Evolutionary conservation across 2,888 invertebrate genomes (phyloP), one percentile per base, ranked within the genome.

Genomic region (Chouioia cunea): DNA sequence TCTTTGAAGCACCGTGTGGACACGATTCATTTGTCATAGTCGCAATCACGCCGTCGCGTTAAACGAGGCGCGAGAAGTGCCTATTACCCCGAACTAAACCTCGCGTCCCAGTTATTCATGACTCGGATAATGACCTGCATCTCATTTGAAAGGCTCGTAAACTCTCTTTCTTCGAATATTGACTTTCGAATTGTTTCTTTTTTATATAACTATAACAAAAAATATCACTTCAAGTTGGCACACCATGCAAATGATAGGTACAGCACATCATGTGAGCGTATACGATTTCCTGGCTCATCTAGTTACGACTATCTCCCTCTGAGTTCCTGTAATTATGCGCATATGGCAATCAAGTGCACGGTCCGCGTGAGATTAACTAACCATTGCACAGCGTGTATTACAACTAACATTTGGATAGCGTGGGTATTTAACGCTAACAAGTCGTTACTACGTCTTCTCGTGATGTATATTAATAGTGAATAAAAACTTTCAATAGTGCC

Each of bases 291-390:
- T 36, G 18, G 27, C 22, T 27, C 27, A 15, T 44, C 15, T 22
- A 6, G 20, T 57, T 36, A 57, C 57, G 20, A 6, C 20, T 57
- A 57, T 20, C 8, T 52, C 10, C n/a, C 20, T 57, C 44, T 43
- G 57, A 27, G 22, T 16, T 60, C 44, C 62, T 44, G 48, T 62
- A 62, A 68, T 68, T 68, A 62, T 62, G 54, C 56, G 43, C 67
- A 62, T 62, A 68, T 59, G 60, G 62, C 67, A 68, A 68, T 68
- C 67, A 68, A 48, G 48, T 43, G 6, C n/a, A 43, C n/a, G 67
- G 56, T 59, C 54, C 27, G 62, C 48, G n/a, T n/a, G 56, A 56
- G 67, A 68, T 68, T 68, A 68, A 47, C 60, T 54, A 62, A 68
- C 62, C 62, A 68, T 54, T 68, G 60, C 54, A 47, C 20, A 54